These are phyloP conservation scores for Cranoglanis bouderius DNA, from an alignment of 2,113 vertebrate species.

Conservation along the genomic window DNA sequence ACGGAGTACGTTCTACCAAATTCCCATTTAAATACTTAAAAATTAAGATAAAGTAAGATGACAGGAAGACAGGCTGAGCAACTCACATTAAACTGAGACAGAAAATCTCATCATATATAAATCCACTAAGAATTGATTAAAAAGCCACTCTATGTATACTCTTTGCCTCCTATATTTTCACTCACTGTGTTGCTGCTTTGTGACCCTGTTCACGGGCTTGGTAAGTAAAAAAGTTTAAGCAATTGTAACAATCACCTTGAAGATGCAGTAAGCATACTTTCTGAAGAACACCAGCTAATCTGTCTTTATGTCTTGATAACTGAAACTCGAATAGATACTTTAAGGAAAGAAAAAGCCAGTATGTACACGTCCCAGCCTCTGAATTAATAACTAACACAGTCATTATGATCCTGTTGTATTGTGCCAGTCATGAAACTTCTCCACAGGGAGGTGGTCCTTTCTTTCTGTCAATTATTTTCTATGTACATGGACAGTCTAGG, in stretches of 20 bases:
- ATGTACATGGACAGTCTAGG: not conserved
- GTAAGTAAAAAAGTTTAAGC: too few species aligned
- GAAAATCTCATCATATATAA: not conserved
- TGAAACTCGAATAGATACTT: too few species aligned
- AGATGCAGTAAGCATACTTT: not conserved
- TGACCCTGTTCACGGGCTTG: not conserved
- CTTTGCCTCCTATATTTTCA: not conserved
- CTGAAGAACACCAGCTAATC: not conserved
- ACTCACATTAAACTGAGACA: not conserved
- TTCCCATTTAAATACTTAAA: not conserved
- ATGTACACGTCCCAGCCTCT: not conserved
- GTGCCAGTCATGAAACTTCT: not conserved
- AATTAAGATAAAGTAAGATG: not conserved
- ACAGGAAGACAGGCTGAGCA: not conserved
- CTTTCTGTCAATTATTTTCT: not conserved
- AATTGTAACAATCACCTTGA: not conserved
- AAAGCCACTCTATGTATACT: not conserved
- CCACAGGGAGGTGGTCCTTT: not conserved
- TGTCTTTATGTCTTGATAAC: not conserved
- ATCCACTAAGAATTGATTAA: not conserved
- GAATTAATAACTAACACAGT: not conserved
- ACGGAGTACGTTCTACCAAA: conserved; percentile 26
- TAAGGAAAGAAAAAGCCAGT: not conserved
- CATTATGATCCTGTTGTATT: not conserved
- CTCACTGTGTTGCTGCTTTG: not conserved